phyloP scores from a whole-genome alignment of 1,140 invertebrate species.

The Linepithema humile region DNA sequence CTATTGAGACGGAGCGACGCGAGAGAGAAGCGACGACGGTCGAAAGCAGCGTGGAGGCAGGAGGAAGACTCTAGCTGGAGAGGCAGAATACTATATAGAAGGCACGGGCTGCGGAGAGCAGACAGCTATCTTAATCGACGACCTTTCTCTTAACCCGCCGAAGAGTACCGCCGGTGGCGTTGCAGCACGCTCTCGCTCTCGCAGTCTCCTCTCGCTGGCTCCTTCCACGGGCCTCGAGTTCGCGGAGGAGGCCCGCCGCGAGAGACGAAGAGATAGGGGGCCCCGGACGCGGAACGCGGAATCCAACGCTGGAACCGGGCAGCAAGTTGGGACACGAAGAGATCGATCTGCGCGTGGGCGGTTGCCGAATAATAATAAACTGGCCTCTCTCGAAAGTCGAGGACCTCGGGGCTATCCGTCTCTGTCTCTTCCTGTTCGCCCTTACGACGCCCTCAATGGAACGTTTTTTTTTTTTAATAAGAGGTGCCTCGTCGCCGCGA shows the following conservation, averaged over 20 bases:
- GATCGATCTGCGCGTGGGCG: slow-evolving; percentile 75
- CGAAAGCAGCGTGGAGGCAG: slow-evolving; percentile 1
- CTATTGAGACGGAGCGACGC: slow-evolving; percentile 53
- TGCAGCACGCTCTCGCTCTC: slow-evolving; percentile 66
- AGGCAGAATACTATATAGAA: slow-evolving; percentile 62
- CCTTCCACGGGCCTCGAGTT: slow-evolving; percentile 9
- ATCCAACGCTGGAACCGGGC: slow-evolving; percentile 56
- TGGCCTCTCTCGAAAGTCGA: slow-evolving; percentile 62
- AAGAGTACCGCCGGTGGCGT: slow-evolving; percentile 70
- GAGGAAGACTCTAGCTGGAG: slow-evolving; percentile 34
- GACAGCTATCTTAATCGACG: slow-evolving; percentile 81
- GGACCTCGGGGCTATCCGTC: slow-evolving; percentile 54
- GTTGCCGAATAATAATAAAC: slow-evolving; percentile 79
- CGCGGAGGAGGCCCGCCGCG: slow-evolving; percentile 42
- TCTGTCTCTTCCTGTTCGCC: slow-evolving; percentile 61
- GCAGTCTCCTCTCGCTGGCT: not conserved
- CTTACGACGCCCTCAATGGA: slow-evolving; percentile 2
- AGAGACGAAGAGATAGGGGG: slow-evolving; percentile 37
- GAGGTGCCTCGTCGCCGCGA: not conserved
- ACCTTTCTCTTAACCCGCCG: slow-evolving; percentile 78
- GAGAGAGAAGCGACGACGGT: slow-evolving; percentile 43
- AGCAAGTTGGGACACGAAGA: slow-evolving; percentile 61
- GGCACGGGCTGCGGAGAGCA: slow-evolving; percentile 58
- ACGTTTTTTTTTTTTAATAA: slow-evolving; percentile 8
- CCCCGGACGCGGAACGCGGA: slow-evolving; percentile 62